A percentile compares a stretch with the other conserved stretches of the same genome.
Evolutionary conservation across 2,888 invertebrate species (phyloP).

Genomic region (Vesta saturnalis): DNA sequence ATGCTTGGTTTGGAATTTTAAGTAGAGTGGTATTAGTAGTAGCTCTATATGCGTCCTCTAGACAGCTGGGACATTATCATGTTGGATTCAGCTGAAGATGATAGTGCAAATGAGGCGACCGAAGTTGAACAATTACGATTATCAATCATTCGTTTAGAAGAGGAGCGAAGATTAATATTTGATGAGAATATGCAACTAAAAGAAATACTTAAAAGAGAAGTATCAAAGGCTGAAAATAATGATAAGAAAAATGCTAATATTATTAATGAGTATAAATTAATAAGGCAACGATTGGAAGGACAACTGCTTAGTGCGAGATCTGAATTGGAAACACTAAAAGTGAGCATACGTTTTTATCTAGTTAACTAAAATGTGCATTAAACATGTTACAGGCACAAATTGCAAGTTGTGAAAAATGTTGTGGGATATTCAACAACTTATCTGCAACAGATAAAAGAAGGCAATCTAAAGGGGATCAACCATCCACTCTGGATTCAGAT

Average conservation of each 20-base stretch:
- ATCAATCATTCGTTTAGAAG: constrained; percentile 75
- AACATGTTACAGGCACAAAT: constrained; percentile 66
- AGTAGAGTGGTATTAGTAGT: constrained; percentile 30
- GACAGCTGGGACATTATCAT: constrained; percentile 63
- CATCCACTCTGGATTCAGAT: constrained; percentile 39
- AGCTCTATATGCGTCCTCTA: constrained; percentile 45
- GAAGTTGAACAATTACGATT: constrained; percentile 67
- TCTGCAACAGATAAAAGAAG: constrained; percentile 29
- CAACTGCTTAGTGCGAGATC: constrained; percentile 76
- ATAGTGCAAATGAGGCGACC: constrained; percentile 68
- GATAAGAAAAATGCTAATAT: constrained; percentile 80
- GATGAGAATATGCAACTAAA: constrained; percentile 70
- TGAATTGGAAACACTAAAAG: constrained; percentile 72
- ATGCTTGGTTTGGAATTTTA: constrained; percentile 21
- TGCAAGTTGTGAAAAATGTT: constrained; percentile 67
- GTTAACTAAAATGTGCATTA: too few species aligned
- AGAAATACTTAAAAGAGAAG: constrained; percentile 79
- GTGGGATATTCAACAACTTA: constrained; percentile 42
- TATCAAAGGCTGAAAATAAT: constrained; percentile 77
- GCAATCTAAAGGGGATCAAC: constrained; percentile 21
- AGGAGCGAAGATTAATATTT: constrained; percentile 64
- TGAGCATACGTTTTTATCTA: constrained; percentile 61
- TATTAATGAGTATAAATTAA: constrained; percentile 91
- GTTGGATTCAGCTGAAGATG: constrained; percentile 68
- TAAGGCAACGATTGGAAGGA: constrained; percentile 87